Evolutionary conservation across 2,113 vertebrate genomes (phyloP), one percentile per base, ranked within the genome.

Genomic region (Calyptommatus sinebrachiatus): DNA sequence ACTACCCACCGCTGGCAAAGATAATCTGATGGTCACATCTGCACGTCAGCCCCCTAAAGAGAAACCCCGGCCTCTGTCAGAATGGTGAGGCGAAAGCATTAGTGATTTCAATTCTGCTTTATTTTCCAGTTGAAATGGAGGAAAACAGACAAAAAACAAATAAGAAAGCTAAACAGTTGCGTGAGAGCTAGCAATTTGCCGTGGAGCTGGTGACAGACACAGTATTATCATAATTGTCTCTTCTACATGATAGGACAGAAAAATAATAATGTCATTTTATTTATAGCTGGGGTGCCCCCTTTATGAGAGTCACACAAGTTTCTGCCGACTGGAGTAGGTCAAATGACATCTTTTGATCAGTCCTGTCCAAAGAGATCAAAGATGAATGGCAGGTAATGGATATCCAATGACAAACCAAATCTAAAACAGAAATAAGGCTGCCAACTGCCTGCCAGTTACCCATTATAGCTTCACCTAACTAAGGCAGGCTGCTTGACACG

Each of bases 211-310:
- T 96, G 97, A 97, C 96, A 96, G 95, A 96, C 96, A 96, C 91
- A 94, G 95, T 96, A 97, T 99, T 99, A 98, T 98, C 97, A 99
- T 99, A 99, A 99, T 99, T 97, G 96, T 98, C 96, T 97, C 95
- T 93, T 94, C 96, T 97, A 98, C 97, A 97, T 99, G 98, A 99
- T 98, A 96, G 97, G 96, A 97, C 97, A 96, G 96, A 96, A 97
- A 99, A 99, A 97, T 97, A 97, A 99, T 99, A 97, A 97, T 99
- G 98, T 99, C 98, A 96, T 98, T 98, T 99, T 99, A 98, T 99
- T 99, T 99, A 97, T 96, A 96, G 96, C 96, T 92, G 91, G 95
- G 94, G 95, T 96, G 94, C 95, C 96, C 96, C 97, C 95, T 97
- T 98, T 96, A 97, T 97, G 96, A 97, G 96, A 97, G 94, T 95